These are phyloP conservation scores for Phrynocephalus vlangalii DNA, from an alignment of 2,797 vertebrate genomes.

Conservation along the genomic window DNA sequence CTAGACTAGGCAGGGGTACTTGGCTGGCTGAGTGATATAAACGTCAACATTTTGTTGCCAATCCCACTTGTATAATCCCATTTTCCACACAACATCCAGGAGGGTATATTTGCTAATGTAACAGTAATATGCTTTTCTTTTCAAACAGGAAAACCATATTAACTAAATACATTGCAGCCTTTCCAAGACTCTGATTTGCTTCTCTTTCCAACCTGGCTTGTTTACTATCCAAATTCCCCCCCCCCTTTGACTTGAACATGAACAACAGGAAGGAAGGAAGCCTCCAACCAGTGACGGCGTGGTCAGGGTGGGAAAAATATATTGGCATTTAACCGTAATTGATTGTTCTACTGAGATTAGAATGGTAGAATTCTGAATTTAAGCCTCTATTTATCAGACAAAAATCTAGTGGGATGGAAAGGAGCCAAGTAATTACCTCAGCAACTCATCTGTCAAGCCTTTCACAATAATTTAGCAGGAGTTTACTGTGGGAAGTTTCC, in stretches of 20 bases:
- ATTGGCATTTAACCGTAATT: constrained; percentile 70
- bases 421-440: constrained; percentile 72
- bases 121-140: background rate
- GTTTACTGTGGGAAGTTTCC: constrained; percentile 51
- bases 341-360: constrained; percentile 70
- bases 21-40: background rate
- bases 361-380: constrained; percentile 72
- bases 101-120: background rate
- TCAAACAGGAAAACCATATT: background rate
- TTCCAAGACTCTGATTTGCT: constrained; percentile 10
- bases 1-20: background rate
- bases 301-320: constrained; percentile 47
- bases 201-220: constrained; percentile 68
- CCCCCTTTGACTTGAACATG: constrained; percentile 64
- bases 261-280: constrained; percentile 53
- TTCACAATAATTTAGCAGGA: constrained; percentile 61
- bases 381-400: constrained; percentile 72
- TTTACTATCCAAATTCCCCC: constrained; percentile 69
- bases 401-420: constrained; percentile 67
- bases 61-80: background rate
- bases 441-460: constrained; percentile 72
- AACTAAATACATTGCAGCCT: constrained; percentile 27
- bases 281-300: constrained; percentile 33
- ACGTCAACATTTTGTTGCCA: background rate
- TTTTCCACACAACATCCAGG: background rate